phyloP scores from a whole-genome alignment of 2,113 vertebrate genomes.

The Leptosomus discolor region DNA sequence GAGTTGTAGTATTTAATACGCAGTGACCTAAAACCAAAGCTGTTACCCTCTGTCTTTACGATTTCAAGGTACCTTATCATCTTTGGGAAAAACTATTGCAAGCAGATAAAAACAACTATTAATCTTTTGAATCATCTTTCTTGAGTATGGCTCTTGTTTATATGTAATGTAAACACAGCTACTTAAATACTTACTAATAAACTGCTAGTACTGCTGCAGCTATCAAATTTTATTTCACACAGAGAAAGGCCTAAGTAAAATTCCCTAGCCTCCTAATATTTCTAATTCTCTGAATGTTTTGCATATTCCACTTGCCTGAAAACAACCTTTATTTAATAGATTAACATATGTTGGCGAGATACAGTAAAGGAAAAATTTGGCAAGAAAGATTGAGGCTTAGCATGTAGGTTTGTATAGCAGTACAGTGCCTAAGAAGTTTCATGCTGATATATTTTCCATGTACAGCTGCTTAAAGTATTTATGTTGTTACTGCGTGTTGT shows the following conservation, averaged over 20 bases:
- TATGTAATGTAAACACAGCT: background rate
- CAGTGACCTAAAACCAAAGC: background rate
- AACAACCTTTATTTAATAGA: background rate
- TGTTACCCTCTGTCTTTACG: background rate
- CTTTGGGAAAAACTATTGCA: background rate
- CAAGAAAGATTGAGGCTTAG: background rate
- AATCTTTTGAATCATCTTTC: background rate
- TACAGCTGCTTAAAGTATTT: background rate
- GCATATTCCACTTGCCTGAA: background rate
- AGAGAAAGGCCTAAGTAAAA: background rate
- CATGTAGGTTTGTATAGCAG: background rate
- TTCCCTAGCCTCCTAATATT: background rate
- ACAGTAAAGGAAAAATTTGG: background rate
- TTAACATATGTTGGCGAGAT: background rate
- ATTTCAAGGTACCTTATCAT: background rate
- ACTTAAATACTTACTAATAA: background rate
- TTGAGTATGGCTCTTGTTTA: background rate
- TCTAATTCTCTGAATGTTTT: background rate
- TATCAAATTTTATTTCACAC: background rate
- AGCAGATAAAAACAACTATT: background rate
- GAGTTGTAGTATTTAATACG: background rate
- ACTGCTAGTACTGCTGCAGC: background rate
- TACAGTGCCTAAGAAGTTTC: background rate
- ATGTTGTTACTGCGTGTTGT: background rate
- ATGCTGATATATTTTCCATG: background rate